Conservation (phyloP, 1,140 invertebrate genomes). For the Drosophila repletoides region DNA sequence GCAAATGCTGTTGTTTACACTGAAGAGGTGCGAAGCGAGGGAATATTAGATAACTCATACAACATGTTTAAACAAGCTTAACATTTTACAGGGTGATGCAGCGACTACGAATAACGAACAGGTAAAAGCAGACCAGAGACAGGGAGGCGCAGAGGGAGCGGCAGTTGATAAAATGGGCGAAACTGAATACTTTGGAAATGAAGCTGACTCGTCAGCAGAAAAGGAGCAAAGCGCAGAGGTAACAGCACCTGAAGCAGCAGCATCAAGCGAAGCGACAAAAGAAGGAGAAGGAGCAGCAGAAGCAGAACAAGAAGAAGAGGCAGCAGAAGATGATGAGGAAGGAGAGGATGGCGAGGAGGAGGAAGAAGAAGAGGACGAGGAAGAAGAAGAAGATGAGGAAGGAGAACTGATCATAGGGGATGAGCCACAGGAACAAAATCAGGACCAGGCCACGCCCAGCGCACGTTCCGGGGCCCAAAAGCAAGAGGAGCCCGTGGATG, state of each 20-base stretch:
- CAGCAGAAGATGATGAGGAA: slow-evolving; percentile 47
- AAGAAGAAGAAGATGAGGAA: slow-evolving; percentile 25
- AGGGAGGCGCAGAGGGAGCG: background rate
- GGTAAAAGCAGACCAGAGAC: background rate
- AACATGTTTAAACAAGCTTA: slow-evolving; percentile 25
- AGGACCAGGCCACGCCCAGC: background rate
- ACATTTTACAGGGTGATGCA: slow-evolving; percentile 38
- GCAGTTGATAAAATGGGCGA: slow-evolving; percentile 44
- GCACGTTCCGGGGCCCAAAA: slow-evolving; percentile 29
- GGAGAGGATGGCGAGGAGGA: slow-evolving; percentile 13
- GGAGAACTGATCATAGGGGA: slow-evolving; percentile 58
- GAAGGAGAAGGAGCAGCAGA: slow-evolving; percentile 11
- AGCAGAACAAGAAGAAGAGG: slow-evolving; percentile 30
- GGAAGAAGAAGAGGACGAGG: slow-evolving; percentile 10
- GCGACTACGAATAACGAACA: slow-evolving; percentile 1
- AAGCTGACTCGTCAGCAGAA: slow-evolving; percentile 32
- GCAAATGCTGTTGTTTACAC: slow-evolving; percentile 16
- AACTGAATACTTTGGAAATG: slow-evolving; percentile 60
- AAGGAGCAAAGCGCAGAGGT: background rate
- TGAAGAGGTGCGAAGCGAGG: slow-evolving; percentile 16
- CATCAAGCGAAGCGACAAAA: slow-evolving; percentile 20
- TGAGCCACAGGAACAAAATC: slow-evolving; percentile 22
- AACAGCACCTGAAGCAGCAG: background rate
- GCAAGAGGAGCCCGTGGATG: slow-evolving; percentile 65
- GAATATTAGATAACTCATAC: slow-evolving; percentile 43